phyloP scores from a whole-genome alignment of 2,113 vertebrate species.

The Zapus hudsonius region DNA sequence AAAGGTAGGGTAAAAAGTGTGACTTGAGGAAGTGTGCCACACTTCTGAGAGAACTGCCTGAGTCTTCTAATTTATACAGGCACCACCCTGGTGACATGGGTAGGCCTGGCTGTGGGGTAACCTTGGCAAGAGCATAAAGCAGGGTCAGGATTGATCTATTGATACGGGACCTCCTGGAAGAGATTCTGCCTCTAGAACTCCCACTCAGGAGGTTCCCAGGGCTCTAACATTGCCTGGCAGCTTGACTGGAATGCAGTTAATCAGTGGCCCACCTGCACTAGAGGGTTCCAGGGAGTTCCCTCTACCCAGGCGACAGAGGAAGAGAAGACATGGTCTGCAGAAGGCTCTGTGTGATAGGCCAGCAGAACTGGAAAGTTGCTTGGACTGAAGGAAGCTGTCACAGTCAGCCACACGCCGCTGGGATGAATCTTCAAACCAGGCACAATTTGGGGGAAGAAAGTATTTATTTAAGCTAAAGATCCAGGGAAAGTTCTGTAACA shows the following conservation, averaged over 20 bases:
- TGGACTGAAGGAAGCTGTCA: neutral
- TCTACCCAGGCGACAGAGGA: neutral
- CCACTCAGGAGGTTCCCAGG: neutral
- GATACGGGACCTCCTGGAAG: neutral
- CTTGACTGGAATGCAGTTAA: neutral
- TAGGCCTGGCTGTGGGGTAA: neutral
- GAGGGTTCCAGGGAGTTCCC: no score
- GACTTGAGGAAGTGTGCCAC: neutral
- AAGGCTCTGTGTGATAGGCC: neutral
- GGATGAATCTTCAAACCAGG: no score
- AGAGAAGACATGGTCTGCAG: no score
- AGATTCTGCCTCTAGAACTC: neutral
- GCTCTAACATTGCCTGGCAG: neutral
- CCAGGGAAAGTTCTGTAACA: no score
- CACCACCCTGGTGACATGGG: neutral
- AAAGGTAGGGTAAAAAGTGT: no score
- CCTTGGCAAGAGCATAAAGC: neutral
- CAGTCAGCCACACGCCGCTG: no score
- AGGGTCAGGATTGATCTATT: neutral
- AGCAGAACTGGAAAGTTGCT: no score
- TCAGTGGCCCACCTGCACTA: neutral
- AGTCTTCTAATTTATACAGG: neutral
- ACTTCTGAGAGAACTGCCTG: neutral
- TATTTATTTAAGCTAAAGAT: no score
- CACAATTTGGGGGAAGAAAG: no score